Base-by-base conservation (phyloP, 2,888 invertebrate species). In the Spisula subtruncata region DNA sequence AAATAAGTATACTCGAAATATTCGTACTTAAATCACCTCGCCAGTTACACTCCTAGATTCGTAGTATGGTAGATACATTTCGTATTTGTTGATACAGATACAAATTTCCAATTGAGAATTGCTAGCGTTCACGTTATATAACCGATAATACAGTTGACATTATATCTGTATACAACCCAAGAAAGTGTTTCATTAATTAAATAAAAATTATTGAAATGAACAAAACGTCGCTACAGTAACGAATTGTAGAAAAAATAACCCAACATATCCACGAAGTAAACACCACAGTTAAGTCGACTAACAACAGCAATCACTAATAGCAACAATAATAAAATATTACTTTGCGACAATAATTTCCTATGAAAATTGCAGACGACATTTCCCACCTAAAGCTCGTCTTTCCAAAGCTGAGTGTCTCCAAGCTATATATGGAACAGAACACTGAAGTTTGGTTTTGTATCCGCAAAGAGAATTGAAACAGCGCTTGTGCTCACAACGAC, bases 351-450 rank as follows among this genome's bases (percentile, higher is more conserved):
- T 84, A 75, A 84, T 48, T 51, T 84, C 84, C 84, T 29, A 51
- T 32, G 75, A 75, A 25, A 2, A 75, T 48, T 75, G 84, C 84
- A 84, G 75, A 84, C 71, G 84, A 84, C 75, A 51, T 16, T n/a
- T 35, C 66, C 29, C 75, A 29, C 75, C 20, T 75, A 51, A 0
- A 46, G 51, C 51, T 20, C 81, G 51, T 8, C 51, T 71, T 84
- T 51, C 75, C 32, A 18, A 75, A 32, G 51, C 51, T 32, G 84
- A 71, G 51, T 20, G n/a, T 75, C 29, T 25, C 71, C 75, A 51
- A 75, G 75, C 84, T 84, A 84, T 84, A 84, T 84, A 84, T 75
- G 84, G 84, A 84, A 51, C 32, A 25, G 46, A 56, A 84, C 25
- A 75, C 51, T 51, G 48, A 29, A 29, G 41, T 71, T 75, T 29